These are phyloP conservation scores for Pollenia amentaria DNA, from an alignment of 2,888 invertebrate species.

Conservation along the genomic window DNA sequence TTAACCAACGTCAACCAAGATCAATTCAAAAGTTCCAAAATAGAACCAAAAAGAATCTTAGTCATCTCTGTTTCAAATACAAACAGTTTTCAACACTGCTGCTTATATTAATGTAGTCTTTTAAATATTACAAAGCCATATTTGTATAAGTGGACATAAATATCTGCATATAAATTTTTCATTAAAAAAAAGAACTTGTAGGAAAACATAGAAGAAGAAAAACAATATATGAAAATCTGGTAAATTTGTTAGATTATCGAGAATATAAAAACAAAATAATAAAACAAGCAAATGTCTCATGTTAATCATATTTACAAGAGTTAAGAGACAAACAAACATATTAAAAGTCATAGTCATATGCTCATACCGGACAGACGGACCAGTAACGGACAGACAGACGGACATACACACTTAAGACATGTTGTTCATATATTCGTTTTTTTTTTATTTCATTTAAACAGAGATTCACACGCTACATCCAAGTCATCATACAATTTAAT, in stretches of 20 bases:
- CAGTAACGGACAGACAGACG: slow-evolving; percentile 10
- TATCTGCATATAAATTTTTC: slow-evolving; percentile 40
- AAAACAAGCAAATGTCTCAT: slow-evolving; percentile 65
- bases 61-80: background rate
- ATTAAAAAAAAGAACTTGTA: slow-evolving; percentile 4
- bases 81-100: background rate
- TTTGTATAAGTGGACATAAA: slow-evolving; percentile 61
- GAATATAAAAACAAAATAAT: slow-evolving; percentile 49
- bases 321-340: slow-evolving; percentile 34
- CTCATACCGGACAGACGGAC: background rate
- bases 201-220: slow-evolving; percentile 23
- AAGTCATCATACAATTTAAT: slow-evolving; percentile 74
- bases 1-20: too few species aligned
- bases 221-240: slow-evolving; percentile 55
- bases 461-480: slow-evolving; percentile 70
- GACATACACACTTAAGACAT: slow-evolving; percentile 37
- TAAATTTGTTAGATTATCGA: slow-evolving; percentile 67
- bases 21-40: too few species aligned
- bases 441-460: slow-evolving; percentile 34
- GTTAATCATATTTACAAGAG: slow-evolving; percentile 61
- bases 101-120: slow-evolving; percentile 11
- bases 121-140: slow-evolving; percentile 37
- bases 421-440: slow-evolving; percentile 9
- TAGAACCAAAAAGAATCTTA: too few species aligned
- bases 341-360: slow-evolving; percentile 34